Evolutionary conservation across 2,888 invertebrate species (phyloP), one percentile per base, ranked within the genome.

Genomic region (Phyllotreta cruciferae): DNA sequence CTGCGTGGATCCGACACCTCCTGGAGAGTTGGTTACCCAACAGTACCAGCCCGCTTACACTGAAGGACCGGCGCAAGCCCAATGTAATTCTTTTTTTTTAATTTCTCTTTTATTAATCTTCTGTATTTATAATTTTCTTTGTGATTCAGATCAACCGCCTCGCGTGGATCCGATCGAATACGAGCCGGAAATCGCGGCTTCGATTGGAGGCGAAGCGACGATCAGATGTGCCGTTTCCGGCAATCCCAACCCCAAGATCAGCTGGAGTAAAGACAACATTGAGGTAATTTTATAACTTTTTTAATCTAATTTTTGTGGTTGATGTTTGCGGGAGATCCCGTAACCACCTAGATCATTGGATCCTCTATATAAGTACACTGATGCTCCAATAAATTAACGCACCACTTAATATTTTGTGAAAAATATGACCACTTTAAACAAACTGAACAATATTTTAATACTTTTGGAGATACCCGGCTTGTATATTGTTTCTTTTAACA

Each of bases 201-300:
- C 87, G 24, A 90, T 92, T 78, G 94, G 94, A 49, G 88, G 88
- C 67, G 86, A 86, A 72, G 91, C 90, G 0, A 88, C 88, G 5
- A 82, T 94, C 68, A 86, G 85, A 56, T 95, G 95, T 77, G 83
- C 89, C 35, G 91, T 91, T 69, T 85, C 86, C 69, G 92, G 94
- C 64, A 88, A 87, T 80, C 94, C 94, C 3, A 86, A 85, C 66
- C 94, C 94, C 2, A 85, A 82, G 63, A 87, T 94, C 70, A 86
- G 88, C 0, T 95, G 94, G 94, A 87, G 86, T 10, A 88, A 87
- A 68, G 90, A 88, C 56, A 86, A 88, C 63, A 83, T 90, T 70
- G 82, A 88, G 80, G 93, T 93, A 81, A 80, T 83, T 77, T 35
- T n/a, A 54, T 35, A 13, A 35, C 4, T 9, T 24, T 24, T 24